A percentile compares a stretch with the other conserved stretches of the same genome.
These are phyloP conservation scores for Nebria brevicollis DNA, from an alignment of 2,888 invertebrate species.

Conservation along the genomic window DNA sequence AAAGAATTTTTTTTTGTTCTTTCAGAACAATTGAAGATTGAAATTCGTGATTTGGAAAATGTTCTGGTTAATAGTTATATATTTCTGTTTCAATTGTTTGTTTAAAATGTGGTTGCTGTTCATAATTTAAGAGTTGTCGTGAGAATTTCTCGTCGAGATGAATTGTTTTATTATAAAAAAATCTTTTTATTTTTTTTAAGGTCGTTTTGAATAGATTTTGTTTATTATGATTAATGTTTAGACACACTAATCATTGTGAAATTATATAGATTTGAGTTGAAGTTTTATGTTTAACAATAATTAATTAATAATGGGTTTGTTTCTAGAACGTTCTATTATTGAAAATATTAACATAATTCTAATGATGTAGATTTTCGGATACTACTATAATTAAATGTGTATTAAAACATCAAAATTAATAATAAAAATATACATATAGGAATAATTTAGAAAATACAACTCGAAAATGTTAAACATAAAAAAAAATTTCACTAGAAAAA, in stretches of 20 bases:
- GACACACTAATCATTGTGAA: too few relatives aligned
- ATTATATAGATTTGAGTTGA: too few relatives aligned
- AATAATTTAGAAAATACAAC: not conserved
- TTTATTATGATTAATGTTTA: too few relatives aligned
- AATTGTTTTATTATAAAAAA: not conserved
- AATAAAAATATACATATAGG: not conserved
- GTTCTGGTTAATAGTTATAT: not conserved
- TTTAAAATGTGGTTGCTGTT: not conserved
- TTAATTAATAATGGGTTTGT: not conserved
- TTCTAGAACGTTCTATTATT: not conserved
- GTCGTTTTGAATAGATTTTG: not conserved
- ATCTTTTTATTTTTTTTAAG: not conserved
- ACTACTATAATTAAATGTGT: not conserved
- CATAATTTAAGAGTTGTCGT: not conserved
- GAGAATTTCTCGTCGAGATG: not conserved
- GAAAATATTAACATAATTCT: too few relatives aligned
- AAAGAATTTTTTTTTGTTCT: not conserved
- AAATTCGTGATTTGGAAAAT: conserved; percentile 4
- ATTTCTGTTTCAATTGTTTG: not conserved
- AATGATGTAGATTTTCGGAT: too few relatives aligned
- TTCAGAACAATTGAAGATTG: not conserved
- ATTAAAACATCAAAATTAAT: not conserved
- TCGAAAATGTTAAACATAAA: not conserved
- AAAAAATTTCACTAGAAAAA: too few relatives aligned
- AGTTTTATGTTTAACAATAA: too few relatives aligned